phyloP scores from a whole-genome alignment of 2,797 vertebrate species.

The Crocidura indochinensis region DNA sequence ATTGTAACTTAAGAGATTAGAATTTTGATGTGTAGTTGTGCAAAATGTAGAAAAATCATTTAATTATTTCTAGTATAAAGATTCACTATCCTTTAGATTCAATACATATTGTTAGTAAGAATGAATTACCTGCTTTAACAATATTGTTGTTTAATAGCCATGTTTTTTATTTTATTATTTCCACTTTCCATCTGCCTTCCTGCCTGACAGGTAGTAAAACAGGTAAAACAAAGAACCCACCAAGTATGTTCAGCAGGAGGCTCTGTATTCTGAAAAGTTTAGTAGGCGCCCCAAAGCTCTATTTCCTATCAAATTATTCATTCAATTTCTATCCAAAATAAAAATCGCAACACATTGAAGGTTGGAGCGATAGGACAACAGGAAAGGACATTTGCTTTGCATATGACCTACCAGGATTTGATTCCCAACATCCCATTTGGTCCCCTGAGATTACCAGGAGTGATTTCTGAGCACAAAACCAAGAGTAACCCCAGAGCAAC shows the following conservation, averaged over 20 bases:
- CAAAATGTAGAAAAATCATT: not conserved
- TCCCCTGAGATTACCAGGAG: too few relatives aligned
- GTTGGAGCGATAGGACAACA: too few relatives aligned
- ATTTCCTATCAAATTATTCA: not conserved
- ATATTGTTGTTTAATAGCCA: not conserved
- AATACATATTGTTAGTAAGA: slow-evolving; percentile 12
- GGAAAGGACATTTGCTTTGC: too few relatives aligned
- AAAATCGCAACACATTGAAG: slow-evolving; percentile 1
- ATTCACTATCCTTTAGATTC: not conserved
- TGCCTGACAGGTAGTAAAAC: not conserved
- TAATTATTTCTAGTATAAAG: not conserved
- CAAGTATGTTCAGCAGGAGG: not conserved
- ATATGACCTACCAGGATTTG: too few relatives aligned
- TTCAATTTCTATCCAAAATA: not conserved
- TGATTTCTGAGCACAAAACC: too few relatives aligned
- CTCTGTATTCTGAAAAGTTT: not conserved
- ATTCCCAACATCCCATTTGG: too few relatives aligned
- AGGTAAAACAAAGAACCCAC: slow-evolving; percentile 21
- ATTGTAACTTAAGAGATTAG: slow-evolving; percentile 3
- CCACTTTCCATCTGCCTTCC: slow-evolving; percentile 5
- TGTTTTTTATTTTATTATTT: slow-evolving; percentile 38
- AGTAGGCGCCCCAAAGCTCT: not conserved
- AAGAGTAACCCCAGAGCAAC: too few relatives aligned
- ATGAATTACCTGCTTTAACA: not conserved
- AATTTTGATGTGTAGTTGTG: slow-evolving; percentile 1